Conservation (phyloP, 2,113 vertebrate genomes). For the Corydoras sp. region DNA sequence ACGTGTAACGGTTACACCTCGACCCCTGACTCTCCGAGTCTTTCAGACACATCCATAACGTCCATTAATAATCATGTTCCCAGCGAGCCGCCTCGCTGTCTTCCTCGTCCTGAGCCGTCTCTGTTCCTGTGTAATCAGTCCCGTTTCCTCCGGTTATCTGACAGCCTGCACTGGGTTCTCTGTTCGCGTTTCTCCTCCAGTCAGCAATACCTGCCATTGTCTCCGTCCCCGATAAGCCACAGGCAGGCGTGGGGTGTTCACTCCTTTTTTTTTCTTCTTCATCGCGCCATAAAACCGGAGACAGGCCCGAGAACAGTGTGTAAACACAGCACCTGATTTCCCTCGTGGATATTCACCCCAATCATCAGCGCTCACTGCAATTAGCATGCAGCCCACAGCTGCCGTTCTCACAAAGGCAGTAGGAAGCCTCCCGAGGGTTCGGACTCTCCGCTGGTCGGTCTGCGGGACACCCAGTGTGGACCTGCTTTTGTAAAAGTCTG, state of each 20-base stretch:
- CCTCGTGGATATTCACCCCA: constrained; percentile 27
- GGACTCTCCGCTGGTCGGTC: constrained; percentile 8
- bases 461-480: background rate
- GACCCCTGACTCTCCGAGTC: background rate
- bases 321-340: constrained; percentile 17
- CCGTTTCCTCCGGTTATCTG: constrained; percentile 20
- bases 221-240: constrained; percentile 11
- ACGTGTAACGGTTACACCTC: background rate
- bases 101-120: constrained; percentile 5
- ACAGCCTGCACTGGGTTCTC: constrained; percentile 12
- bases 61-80: constrained; percentile 10
- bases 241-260: background rate
- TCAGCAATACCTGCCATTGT: background rate
- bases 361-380: constrained; percentile 28
- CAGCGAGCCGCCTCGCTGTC: background rate
- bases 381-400: constrained; percentile 28
- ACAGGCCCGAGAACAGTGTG: background rate
- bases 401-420: constrained; percentile 11
- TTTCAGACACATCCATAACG: constrained; percentile 10
- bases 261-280: background rate
- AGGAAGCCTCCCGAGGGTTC: constrained; percentile 21
- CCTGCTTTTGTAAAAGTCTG: too few species aligned
- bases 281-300: background rate
- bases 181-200: constrained; percentile 1
- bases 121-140: constrained; percentile 34